phyloP scores from a whole-genome alignment of 2,113 vertebrate species.

The Bos indicus region DNA sequence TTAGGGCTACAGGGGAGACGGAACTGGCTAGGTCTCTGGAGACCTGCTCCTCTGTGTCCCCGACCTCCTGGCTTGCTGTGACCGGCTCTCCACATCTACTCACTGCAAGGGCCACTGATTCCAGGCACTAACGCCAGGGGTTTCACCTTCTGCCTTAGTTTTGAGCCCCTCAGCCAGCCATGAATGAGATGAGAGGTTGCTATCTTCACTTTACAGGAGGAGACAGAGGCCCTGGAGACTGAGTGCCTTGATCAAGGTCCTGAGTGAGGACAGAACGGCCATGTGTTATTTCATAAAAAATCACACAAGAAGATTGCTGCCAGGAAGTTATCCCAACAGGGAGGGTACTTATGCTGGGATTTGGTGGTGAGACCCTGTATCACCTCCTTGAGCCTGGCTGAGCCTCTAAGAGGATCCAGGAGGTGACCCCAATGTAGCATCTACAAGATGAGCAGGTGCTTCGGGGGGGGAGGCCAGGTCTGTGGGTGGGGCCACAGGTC shows the following conservation, averaged over 20 bases:
- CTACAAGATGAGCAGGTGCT: background rate
- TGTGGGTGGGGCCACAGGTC: background rate
- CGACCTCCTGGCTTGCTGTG: background rate
- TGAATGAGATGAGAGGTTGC: background rate
- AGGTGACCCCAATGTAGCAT: background rate
- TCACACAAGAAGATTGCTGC: background rate
- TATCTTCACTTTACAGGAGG: background rate
- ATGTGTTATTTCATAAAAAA: background rate
- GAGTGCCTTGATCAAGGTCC: background rate
- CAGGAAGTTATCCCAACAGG: background rate
- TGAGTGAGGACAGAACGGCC: accelerated
- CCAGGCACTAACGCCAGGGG: accelerated
- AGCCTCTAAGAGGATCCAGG: background rate
- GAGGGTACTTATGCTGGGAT: background rate
- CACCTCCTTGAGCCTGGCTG: background rate
- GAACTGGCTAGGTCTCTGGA: background rate
- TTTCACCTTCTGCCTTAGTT: background rate
- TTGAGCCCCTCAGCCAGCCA: background rate
- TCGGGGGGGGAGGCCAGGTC: background rate
- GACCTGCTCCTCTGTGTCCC: background rate
- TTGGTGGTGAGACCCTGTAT: background rate
- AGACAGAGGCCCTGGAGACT: background rate
- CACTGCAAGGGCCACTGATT: background rate
- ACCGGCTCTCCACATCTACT: background rate
- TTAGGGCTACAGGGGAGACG: background rate